Base-by-base conservation (phyloP, 1,140 invertebrate species). In the Agrypnia vestita region DNA sequence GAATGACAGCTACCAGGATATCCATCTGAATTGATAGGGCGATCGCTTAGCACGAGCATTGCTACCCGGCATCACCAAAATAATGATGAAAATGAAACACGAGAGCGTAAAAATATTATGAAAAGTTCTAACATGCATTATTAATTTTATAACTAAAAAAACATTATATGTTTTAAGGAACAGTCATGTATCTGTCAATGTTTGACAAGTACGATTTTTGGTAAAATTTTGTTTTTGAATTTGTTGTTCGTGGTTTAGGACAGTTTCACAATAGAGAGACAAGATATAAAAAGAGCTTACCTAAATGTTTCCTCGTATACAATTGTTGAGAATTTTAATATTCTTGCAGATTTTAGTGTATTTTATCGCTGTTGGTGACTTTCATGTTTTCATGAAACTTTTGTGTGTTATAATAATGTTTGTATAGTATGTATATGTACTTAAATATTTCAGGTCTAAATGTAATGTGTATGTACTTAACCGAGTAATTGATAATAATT, bases 371-470 rank as follows among this genome's bases (percentile, higher is more conserved):
- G 49, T 51, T 51, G 49, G 11, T 51, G 8, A 51, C n/a, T 3
- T 15, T 51, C 11, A 13, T 51, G 49, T 13, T 13, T 51, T 51
- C n/a, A 51, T 51, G n/a, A 51, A 51, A 51, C n/a, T 51, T 51
- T 51, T 51, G 49, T 13, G 49, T 15, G 49, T 51, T 51, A 13
- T 51, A 51, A 51, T 51, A 51, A 51, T 51, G 49, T 51, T 51
- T 3, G 11, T 13, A n/a, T n/a, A n/a, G n/a, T n/a, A n/a, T n/a
- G n/a, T n/a, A n/a, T n/a, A 51, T 13, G n/a, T 51, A 51, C 49
- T 51, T 51, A 51, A 51, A 13, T 13, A 13, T 51, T 51, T 51
- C 49, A 51, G 49, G 49, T 51, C 49, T 51, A 51, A 51, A 9
- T 51, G 49, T 51, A 15, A 51, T 51, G 49, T 51, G 49, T 15